These are phyloP conservation scores for Zeugodacus cucurbitae DNA, from an alignment of 1,140 invertebrate species.

Conservation along the genomic window DNA sequence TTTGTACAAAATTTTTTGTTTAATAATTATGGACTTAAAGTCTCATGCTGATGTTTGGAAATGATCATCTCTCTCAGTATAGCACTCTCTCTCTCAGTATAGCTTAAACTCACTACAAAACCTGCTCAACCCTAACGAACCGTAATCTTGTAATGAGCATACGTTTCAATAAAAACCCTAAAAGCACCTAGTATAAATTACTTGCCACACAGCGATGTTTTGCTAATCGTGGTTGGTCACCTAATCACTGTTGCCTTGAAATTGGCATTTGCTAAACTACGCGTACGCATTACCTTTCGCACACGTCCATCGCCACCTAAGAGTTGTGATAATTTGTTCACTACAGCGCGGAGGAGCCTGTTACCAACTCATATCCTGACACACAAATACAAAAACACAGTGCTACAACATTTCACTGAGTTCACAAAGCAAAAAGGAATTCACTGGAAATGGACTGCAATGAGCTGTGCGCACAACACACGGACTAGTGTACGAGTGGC, in stretches of 20 bases:
- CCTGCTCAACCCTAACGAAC: too few relatives aligned
- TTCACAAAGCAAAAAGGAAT: constrained; percentile 7
- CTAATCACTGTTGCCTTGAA: neutral
- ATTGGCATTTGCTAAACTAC: neutral
- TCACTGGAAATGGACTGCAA: neutral
- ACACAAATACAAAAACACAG: neutral
- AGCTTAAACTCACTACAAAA: neutral
- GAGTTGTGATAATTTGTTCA: constrained; percentile 14
- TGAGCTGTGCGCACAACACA: neutral
- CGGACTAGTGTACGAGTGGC: neutral
- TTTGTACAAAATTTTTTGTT: too few relatives aligned
- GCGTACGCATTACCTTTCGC: too few relatives aligned
- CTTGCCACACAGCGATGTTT: too few relatives aligned
- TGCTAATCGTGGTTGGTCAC: neutral
- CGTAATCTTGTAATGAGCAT: too few relatives aligned
- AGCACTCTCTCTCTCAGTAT: too few relatives aligned
- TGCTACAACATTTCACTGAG: neutral
- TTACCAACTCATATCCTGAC: neutral
- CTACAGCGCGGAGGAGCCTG: neutral
- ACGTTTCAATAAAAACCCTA: too few relatives aligned
- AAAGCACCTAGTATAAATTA: too few relatives aligned
- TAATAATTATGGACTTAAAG: too few relatives aligned
- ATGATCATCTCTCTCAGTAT: too few relatives aligned
- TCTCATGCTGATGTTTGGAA: too few relatives aligned
- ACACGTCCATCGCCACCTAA: neutral